These are phyloP conservation scores for Pogonocichla stellata DNA, from an alignment of 2,113 vertebrate species.

Conservation along the genomic window DNA sequence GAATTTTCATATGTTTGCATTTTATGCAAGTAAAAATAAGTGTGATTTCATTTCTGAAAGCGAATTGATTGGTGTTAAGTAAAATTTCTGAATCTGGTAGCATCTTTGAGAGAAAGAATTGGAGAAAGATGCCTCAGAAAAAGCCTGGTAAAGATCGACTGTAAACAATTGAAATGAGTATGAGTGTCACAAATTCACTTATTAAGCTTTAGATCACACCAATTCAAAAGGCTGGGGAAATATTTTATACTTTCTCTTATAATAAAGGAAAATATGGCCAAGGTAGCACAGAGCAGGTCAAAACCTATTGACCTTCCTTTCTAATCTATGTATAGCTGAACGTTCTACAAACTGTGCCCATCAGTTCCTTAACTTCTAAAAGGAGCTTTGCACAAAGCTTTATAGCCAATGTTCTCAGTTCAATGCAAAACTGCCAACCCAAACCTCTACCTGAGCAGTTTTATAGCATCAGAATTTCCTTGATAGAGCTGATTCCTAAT, in stretches of 20 bases:
- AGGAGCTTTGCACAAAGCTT: neutral
- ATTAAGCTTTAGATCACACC: neutral
- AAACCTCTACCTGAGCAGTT: neutral
- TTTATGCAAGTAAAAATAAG: neutral
- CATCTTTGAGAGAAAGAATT: neutral
- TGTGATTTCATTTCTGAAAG: neutral
- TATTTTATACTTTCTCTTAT: neutral
- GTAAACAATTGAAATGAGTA: neutral
- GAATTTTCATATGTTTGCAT: neutral
- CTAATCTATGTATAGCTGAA: neutral
- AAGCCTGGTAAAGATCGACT: neutral
- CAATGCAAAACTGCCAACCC: neutral
- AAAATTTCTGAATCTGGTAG: neutral
- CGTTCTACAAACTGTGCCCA: neutral
- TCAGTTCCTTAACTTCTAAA: neutral
- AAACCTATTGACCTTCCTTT: neutral
- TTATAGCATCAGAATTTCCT: neutral
- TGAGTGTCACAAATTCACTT: neutral
- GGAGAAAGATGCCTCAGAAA: neutral
- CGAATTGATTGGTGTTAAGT: neutral
- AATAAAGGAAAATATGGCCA: neutral
- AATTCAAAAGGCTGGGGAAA: neutral
- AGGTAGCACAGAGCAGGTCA: neutral
- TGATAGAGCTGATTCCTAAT: neutral
- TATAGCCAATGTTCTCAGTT: neutral